Evolutionary conservation across 1,140 invertebrate species (phyloP).

Genomic region (Asobara japonica): DNA sequence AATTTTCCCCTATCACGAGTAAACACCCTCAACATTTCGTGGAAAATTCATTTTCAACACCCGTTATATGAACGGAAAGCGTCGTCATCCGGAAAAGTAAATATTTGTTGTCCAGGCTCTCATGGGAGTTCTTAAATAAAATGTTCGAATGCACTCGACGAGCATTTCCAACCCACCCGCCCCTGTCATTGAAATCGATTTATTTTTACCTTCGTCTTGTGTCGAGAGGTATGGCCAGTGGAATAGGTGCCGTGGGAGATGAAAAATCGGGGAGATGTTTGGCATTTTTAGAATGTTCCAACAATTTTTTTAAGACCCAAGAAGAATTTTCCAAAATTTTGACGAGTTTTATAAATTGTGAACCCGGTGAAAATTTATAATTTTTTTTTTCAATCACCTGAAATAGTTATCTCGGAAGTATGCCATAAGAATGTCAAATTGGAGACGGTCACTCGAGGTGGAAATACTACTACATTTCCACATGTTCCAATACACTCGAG

Average conservation of each 20-base stretch:
- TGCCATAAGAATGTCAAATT: too few relatives aligned
- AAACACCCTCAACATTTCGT: not conserved
- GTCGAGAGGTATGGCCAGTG: too few relatives aligned
- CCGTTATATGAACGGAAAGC: not conserved
- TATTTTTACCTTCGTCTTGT: not conserved
- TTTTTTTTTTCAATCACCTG: not conserved
- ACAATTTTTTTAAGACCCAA: too few relatives aligned
- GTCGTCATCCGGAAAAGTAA: conserved; percentile 15
- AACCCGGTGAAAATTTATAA: too few relatives aligned
- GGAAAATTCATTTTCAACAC: not conserved
- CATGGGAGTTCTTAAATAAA: not conserved
- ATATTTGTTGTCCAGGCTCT: conserved; percentile 24
- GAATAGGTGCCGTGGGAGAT: too few relatives aligned
- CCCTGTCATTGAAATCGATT: not conserved
- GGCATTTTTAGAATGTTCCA: too few relatives aligned
- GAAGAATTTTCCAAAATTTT: too few relatives aligned
- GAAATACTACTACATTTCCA: too few relatives aligned
- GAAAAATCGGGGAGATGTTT: too few relatives aligned
- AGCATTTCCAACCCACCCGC: not conserved
- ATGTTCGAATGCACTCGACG: not conserved
- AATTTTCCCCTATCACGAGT: not conserved
- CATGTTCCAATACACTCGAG: not conserved
- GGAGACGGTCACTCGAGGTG: too few relatives aligned
- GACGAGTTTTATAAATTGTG: too few relatives aligned
- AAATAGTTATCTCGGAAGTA: not conserved